These are phyloP conservation scores for Capra hircus DNA, from an alignment of 2,113 vertebrate genomes.

Conservation along the genomic window DNA sequence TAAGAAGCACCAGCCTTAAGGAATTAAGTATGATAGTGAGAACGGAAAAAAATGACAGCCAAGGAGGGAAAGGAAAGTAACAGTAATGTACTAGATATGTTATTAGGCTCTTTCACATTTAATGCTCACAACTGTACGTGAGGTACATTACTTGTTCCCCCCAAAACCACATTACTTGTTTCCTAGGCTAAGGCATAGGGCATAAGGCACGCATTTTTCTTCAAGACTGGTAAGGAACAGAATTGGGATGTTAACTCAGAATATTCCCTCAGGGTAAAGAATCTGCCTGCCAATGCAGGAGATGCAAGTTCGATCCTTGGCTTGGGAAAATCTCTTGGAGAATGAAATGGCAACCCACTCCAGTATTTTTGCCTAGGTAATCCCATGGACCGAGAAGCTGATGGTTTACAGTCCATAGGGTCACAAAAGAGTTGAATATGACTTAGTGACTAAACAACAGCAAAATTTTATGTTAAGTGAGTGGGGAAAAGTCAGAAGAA, in stretches of 20 bases:
- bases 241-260: background rate
- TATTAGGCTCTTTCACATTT: background rate
- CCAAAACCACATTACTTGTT: background rate
- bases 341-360: background rate
- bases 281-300: background rate
- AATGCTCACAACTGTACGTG: background rate
- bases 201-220: background rate
- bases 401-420: background rate
- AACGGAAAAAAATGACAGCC: background rate
- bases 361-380: background rate
- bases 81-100: fast-evolving
- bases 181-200: background rate
- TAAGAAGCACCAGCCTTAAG: background rate
- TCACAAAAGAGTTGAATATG: background rate
- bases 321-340: background rate
- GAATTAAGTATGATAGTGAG: background rate
- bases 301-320: background rate
- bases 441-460: background rate
- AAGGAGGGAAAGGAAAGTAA: background rate
- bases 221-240: background rate
- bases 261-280: background rate
- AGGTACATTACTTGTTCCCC: background rate
- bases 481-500: background rate
- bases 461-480: background rate
- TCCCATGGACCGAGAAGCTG: background rate